Evolutionary conservation across 2,797 vertebrate genomes (phyloP), one percentile per base, ranked within the genome.

Genomic region (Etheostoma nigrum): DNA sequence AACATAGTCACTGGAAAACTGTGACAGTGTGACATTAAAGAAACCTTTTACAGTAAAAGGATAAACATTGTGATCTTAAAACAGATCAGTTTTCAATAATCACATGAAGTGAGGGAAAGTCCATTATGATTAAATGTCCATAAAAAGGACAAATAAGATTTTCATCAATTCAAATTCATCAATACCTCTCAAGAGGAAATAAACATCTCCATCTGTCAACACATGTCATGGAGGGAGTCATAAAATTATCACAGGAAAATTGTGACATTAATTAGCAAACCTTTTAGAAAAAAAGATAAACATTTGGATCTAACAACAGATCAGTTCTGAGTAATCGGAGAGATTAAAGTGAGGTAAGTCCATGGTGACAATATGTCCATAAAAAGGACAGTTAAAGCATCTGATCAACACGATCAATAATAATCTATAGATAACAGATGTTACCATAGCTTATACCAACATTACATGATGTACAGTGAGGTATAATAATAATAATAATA

Each of bases 301-400:
- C 15, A 58, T 19, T 1, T 58, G 4, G 53, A 74, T 74, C 53
- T 59, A 13, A 64, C 6, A 79, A 69, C 40, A 70, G 51, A 74
- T 74, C 40, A 54, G 10, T 58, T 13, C 21, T 16, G 8, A 58
- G 2, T 21, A 25, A 74, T 66, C 27, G 3, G 36, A 51, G 2
- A 67, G 19, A 58, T 44, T 44, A 53, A 61, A 44, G 6, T 55
- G 7, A 72, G 1, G 25, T 14, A 64, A 49, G 27, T 64, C 62
- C 8, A 30, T 13, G 12, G 19, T 2, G 4, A 64, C 18, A 49
- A 68, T 54, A 54, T 66, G 48, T 66, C 52, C 57, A 42, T 42
- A 8, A 74, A 67, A 63, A 5, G 5, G 13, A 60, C 45, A 44
- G 2, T n/a, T 18, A 14, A 21, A 3, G 5, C 33, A 21, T 73